phyloP scores from a whole-genome alignment of 23 tunicate genomes.

The Styela plicata region DNA sequence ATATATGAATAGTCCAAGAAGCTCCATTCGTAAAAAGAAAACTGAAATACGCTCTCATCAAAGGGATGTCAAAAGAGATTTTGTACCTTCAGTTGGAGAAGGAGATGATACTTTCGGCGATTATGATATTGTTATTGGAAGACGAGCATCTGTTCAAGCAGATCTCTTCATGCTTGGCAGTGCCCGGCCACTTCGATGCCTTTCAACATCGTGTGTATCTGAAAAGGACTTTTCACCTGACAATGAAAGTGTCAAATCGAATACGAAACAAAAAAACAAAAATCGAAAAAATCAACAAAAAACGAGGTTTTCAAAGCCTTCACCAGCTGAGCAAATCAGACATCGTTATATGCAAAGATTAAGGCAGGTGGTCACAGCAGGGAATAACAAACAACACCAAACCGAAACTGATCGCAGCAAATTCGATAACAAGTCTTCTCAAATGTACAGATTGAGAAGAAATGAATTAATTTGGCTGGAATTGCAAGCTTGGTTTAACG shows the following conservation, averaged over 20 bases:
- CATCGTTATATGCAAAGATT: constrained; percentile 16
- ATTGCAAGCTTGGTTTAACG: constrained; percentile 53
- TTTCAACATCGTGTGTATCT: constrained; percentile 27
- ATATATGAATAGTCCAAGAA: constrained; percentile 13
- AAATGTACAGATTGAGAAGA: constrained; percentile 16
- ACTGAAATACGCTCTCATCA: constrained; percentile 8
- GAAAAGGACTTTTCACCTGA: constrained; percentile 17
- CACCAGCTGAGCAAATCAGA: background rate
- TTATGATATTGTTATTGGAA: background rate
- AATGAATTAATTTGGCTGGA: constrained; percentile 43
- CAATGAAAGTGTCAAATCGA: background rate
- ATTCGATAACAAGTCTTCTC: background rate
- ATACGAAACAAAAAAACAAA: background rate
- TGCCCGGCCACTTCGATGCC: constrained; percentile 12
- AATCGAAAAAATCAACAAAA: background rate
- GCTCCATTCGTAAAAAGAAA: background rate
- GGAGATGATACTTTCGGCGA: constrained; percentile 12
- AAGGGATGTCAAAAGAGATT: constrained; percentile 23
- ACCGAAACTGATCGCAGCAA: constrained; percentile 29
- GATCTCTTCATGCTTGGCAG: background rate
- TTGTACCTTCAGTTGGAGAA: background rate
- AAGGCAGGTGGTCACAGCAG: constrained; percentile 24
- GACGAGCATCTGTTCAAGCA: background rate
- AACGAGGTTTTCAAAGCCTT: constrained; percentile 6
- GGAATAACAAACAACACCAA: constrained; percentile 30